Base-by-base conservation (phyloP, 2,888 invertebrate species). In the Beris chalybata region DNA sequence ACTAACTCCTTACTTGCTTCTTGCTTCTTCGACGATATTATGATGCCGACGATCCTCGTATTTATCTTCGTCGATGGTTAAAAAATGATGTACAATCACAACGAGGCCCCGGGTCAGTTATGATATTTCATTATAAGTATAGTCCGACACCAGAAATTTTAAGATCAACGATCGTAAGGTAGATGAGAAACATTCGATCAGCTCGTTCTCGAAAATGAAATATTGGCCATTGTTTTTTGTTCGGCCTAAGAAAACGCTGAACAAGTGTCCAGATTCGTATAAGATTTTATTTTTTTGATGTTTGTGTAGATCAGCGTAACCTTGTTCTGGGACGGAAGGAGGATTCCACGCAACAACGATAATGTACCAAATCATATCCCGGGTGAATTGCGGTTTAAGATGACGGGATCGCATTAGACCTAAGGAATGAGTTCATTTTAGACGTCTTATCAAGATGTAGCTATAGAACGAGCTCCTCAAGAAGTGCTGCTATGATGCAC, bases 31-130 rank as follows among this genome's bases (percentile, higher is more conserved):
- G 57, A n/a, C 43, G 38, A 38, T 38, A 38, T 38, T 38, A 38
- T 38, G 43, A 56, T 31, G 56, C 56, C 57, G 57, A 66, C 66
- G 59, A 52, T 57, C 54, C 54, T 53, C 65, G 38, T 68, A 57
- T 66, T 64, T 66, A 66, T 64, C 58, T 38, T 66, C 66, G 54
- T 66, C 22, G 53, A 64, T 68, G 64, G 68, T 66, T 66, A 68
- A 68, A 59, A 67, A 61, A 67, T 67, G 67, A 67, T 65, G 61
- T 69, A 69, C 65, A 67, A 69, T 69, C 67, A 59, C 76, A 76
- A 76, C 75, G 77, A 77, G 77, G 76, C 79, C 79, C 72, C 73
- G 75, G 79, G 78, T 77, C 78, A 78, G 77, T 78, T 78, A 76
- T 77, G 77, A 79, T 79, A 78, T 79, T 79, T 78, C 76, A 79